Conservation (phyloP, 2,888 invertebrate genomes). For the Cancer borealis region DNA sequence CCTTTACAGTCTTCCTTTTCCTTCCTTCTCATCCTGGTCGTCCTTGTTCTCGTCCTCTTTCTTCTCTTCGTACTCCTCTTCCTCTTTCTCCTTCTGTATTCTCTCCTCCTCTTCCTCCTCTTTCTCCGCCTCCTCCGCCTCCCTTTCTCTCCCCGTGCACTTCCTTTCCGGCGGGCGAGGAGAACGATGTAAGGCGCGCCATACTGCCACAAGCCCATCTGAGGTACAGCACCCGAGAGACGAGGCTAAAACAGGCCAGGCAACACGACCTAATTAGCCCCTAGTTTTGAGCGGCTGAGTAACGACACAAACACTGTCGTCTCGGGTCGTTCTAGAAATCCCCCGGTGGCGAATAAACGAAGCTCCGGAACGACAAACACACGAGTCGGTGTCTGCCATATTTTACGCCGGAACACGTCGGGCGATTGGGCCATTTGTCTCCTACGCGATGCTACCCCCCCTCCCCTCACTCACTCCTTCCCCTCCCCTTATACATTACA, state of each 20-base stretch:
- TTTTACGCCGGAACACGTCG: conserved; percentile 70
- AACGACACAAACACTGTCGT: conserved; percentile 72
- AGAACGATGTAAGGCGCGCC: conserved; percentile 23
- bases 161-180: conserved; percentile 14
- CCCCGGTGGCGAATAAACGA: conserved; percentile 69
- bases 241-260: conserved; percentile 67
- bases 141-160: conserved; percentile 25
- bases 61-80: conserved; percentile 16
- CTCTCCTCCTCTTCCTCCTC: background rate
- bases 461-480: conserved; percentile 9
- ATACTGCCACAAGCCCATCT: conserved; percentile 58
- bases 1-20: background rate
- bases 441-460: conserved; percentile 50
- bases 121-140: background rate
- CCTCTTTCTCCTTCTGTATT: background rate
- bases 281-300: conserved; percentile 70
- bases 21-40: background rate
- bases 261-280: conserved; percentile 69
- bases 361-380: conserved; percentile 67
- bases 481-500: conserved; percentile 55
- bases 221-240: conserved; percentile 70
- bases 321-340: conserved; percentile 70
- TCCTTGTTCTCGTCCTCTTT: background rate
- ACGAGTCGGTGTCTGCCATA: conserved; percentile 70
- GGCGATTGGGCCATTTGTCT: conserved; percentile 72